A percentile compares a stretch with the other conserved stretches of the same genome.
Evolutionary conservation across 2,113 vertebrate species (phyloP).

Genomic region (Anhinga anhinga): DNA sequence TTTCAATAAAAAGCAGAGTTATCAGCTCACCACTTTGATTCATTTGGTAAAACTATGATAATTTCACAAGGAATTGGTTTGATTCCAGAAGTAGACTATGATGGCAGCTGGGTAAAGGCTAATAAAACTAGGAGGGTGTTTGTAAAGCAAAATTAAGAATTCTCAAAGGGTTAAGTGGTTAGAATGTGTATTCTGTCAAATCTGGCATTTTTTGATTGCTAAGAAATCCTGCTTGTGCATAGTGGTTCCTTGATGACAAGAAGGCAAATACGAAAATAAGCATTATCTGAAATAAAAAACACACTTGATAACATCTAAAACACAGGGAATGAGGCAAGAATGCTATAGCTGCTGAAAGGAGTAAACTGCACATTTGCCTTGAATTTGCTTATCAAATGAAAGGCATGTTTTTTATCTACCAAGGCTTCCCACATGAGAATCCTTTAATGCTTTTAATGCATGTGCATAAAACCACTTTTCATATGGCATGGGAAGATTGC

Average conservation of each 20-base stretch:
- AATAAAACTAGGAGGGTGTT: background rate
- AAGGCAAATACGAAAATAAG: background rate
- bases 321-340: background rate
- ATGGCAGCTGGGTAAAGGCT: background rate
- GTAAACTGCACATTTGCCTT: background rate
- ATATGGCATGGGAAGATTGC: background rate
- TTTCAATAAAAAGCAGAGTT: background rate
- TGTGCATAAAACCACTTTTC: background rate
- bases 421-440: background rate
- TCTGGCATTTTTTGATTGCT: background rate
- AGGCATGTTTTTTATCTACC: background rate
- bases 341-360: background rate
- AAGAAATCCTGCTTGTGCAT: background rate
- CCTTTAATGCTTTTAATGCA: background rate
- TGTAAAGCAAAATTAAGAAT: background rate
- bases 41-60: background rate
- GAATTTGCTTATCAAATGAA: background rate
- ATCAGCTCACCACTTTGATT: background rate
- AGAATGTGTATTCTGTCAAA: background rate
- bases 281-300: background rate
- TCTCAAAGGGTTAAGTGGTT: background rate
- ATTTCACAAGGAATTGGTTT: background rate
- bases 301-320: background rate
- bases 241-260: background rate
- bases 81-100: background rate